Evolutionary conservation across 2,888 invertebrate genomes (phyloP).

Genomic region (Pyrrhosoma nymphula): DNA sequence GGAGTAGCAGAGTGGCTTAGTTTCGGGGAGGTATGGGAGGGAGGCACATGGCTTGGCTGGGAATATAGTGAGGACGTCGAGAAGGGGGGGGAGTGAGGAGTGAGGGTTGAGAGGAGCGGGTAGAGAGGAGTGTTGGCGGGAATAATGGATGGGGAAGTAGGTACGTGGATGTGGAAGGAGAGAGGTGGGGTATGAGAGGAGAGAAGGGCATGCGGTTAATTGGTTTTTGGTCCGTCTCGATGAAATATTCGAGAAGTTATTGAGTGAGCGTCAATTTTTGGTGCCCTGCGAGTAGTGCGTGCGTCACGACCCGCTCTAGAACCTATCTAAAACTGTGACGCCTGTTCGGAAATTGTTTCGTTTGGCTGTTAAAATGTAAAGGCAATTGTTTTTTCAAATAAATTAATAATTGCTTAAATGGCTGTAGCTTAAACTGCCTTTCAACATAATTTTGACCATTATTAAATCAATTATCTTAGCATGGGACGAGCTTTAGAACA

Average conservation of each 20-base stretch:
- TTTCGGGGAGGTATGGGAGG: neutral
- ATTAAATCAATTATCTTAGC: no score
- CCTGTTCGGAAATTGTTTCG: no score
- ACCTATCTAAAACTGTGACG: neutral
- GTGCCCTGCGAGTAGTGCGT: neutral
- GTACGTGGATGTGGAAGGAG: neutral
- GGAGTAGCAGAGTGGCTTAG: neutral
- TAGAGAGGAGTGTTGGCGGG: neutral
- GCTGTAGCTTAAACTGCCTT: no score
- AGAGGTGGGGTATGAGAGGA: neutral
- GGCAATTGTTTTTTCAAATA: no score
- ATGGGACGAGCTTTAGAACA: no score
- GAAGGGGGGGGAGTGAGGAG: neutral
- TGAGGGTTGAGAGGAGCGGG: neutral
- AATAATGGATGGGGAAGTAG: neutral
- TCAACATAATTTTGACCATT: no score
- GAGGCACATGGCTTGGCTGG: neutral
- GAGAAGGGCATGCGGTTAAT: constrained; percentile 26
- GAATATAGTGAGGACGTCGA: neutral
- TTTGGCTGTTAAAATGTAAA: no score
- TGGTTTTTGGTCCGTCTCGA: constrained; percentile 12
- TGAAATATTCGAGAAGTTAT: constrained; percentile 39
- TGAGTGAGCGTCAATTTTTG: constrained; percentile 36
- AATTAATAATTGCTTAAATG: no score
- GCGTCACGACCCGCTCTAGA: neutral